Conservation (phyloP, 2,888 invertebrate species). For the Himalopsyche anomala region DNA sequence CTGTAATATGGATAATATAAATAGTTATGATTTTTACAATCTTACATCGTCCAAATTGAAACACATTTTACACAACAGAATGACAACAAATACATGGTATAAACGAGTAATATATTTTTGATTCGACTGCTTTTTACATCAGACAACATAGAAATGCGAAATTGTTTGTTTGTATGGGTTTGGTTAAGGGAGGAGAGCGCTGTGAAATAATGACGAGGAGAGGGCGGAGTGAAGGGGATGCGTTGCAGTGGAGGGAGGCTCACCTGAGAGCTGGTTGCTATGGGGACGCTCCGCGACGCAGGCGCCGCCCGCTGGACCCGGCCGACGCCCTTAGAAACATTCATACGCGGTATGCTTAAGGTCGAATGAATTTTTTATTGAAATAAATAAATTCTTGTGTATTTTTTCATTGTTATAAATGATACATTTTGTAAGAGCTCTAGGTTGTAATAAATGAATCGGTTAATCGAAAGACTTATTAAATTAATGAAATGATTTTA, state of each 20-base stretch:
- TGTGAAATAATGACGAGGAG: constrained; percentile 55
- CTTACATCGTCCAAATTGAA: no score
- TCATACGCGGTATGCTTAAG: constrained; percentile 53
- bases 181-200: not conserved
- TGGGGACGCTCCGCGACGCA: constrained; percentile 71
- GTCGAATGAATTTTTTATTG: not conserved
- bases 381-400: no score
- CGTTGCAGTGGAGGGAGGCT: constrained; percentile 63
- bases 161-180: constrained; percentile 10
- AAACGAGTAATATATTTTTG: no score
- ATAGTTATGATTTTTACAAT: no score
- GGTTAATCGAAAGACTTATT: no score
- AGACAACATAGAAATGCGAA: not conserved
- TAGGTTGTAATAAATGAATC: no score
- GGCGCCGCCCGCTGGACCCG: constrained; percentile 67
- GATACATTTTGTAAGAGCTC: no score
- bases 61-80: no score
- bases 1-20: no score
- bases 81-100: no score
- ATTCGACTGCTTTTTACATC: not conserved
- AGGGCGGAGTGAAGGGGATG: constrained; percentile 46
- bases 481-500: no score
- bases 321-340: constrained; percentile 56
- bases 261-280: constrained; percentile 69
- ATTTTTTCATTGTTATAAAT: no score